Evolutionary conservation across 92 coral and sea anemone genomes (phyloP), one percentile per base, ranked within the genome.

Genomic region (Isaurus tuberculatus): DNA sequence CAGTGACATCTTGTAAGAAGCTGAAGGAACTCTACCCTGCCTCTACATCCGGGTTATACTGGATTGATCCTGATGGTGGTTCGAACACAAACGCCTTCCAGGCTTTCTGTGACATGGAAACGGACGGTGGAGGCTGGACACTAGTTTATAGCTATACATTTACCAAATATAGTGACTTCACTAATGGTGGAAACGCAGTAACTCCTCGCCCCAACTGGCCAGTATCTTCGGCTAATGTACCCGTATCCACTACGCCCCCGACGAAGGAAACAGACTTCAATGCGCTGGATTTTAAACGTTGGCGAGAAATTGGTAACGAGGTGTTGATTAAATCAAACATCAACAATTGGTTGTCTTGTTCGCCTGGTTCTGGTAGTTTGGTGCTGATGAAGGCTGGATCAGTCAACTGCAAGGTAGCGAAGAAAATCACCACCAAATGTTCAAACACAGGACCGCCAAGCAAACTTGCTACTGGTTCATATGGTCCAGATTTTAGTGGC

Each of bases 171-270:
- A 15, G 30, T 30, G 15, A 10, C 23, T 60, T 60, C 14, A 22
- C 28, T 58, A 60, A 26, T 26, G 15, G 15, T 15, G 66, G 66
- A 2, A 77, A 77, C 42, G 83, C 83, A 26, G 68, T 77, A 29
- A 77, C 83, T 37, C 83, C 72, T 77, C 83, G 83, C 40, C 83
- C 83, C 51, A 77, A 77, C 83, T 77, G 83, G 83, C 0, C 72
- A 25, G 83, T 75, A 26, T 34, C 23, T 27, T 44, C 44, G 30
- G 75, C 75, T 17, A 70, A 27, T 31, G 75, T 70, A 8, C 75
- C 40, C 11, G 75, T 70, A 46, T 84, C 88, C 19, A 84, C 83
- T 34, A 73, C 64, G 20, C 55, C 88, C 20, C 88, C 88, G n/a
- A 42, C 37, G n/a, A 42, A 37, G 33, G 88, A 73, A 27, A 37